phyloP scores from a whole-genome alignment of 2,888 invertebrate genomes.

The Sinodicranocentrus sp. region DNA sequence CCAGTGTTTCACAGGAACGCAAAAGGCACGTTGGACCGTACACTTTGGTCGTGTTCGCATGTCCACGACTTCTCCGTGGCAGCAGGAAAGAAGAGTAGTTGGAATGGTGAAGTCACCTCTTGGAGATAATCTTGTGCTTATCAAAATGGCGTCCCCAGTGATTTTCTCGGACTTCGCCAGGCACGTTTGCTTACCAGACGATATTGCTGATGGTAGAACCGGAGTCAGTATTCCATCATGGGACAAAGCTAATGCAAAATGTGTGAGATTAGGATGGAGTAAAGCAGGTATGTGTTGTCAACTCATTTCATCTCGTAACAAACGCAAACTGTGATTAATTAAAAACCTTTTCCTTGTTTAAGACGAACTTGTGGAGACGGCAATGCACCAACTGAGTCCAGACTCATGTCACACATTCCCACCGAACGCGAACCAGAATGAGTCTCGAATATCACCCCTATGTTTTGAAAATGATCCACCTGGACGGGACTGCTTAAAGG shows the following conservation, averaged over 20 bases:
- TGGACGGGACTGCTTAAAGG: slow-evolving; percentile 72
- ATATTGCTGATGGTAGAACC: slow-evolving; percentile 79
- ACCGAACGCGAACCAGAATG: slow-evolving; percentile 39
- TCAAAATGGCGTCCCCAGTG: slow-evolving; percentile 88
- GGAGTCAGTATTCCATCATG: slow-evolving; percentile 69
- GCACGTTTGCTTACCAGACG: slow-evolving; percentile 88
- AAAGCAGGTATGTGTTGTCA: slow-evolving; percentile 82
- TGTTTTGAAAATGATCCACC: slow-evolving; percentile 75
- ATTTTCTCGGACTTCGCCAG: slow-evolving; percentile 89
- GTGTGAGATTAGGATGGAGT: slow-evolving; percentile 92
- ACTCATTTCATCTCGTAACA: too few species aligned
- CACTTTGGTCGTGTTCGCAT: slow-evolving; percentile 80
- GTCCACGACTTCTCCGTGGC: slow-evolving; percentile 91
- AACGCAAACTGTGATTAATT: too few species aligned
- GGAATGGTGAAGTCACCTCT: slow-evolving; percentile 93
- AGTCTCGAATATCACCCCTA: slow-evolving; percentile 51
- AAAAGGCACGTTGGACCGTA: slow-evolving; percentile 75
- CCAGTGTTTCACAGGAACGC: slow-evolving; percentile 87
- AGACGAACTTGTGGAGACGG: slow-evolving; percentile 76
- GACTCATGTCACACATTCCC: slow-evolving; percentile 69
- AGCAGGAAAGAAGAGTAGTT: slow-evolving; percentile 85
- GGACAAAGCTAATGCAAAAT: slow-evolving; percentile 78
- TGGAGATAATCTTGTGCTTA: slow-evolving; percentile 90
- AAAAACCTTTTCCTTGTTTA: not conserved
- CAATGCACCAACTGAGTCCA: slow-evolving; percentile 73